Evolutionary conservation across 1,140 invertebrate species (phyloP).

Genomic region (Drosophila athabasca): DNA sequence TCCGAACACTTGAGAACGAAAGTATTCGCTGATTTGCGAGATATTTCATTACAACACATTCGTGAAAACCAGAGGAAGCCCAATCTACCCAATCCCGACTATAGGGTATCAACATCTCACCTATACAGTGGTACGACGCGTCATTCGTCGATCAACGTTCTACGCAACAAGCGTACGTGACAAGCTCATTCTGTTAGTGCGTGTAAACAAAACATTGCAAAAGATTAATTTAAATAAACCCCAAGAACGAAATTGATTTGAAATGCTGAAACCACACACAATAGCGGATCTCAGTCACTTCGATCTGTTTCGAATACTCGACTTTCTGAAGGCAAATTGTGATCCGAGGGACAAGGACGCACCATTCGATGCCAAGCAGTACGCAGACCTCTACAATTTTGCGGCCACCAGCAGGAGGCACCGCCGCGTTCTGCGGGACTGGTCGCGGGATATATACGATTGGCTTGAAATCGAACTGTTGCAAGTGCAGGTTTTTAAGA

Average conservation of each 20-base stretch:
- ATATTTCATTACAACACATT: no score
- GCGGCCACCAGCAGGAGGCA: slow-evolving; percentile 1
- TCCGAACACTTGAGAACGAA: no score
- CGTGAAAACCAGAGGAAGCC: neutral
- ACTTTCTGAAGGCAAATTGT: slow-evolving; percentile 4
- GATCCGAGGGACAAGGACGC: slow-evolving; percentile 1
- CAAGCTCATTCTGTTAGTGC: no score
- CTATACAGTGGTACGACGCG: neutral
- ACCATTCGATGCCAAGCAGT: neutral
- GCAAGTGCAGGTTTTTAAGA: neutral
- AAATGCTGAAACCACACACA: neutral
- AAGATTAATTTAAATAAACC: no score
- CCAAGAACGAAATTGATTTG: no score
- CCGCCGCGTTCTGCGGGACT: neutral
- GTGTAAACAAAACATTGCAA: no score
- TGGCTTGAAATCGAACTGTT: slow-evolving; percentile 7
- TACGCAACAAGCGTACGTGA: neutral
- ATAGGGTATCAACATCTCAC: neutral
- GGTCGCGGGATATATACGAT: slow-evolving; percentile 9
- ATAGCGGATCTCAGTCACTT: slow-evolving; percentile 2
- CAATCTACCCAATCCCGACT: neutral
- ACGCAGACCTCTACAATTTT: slow-evolving; percentile 24
- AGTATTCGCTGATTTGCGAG: no score
- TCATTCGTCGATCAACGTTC: no score
- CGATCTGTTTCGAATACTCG: slow-evolving; percentile 9